Evolutionary conservation across 2,888 invertebrate species (phyloP), one percentile per base, ranked within the genome.

Genomic region (Phortica okadai): DNA sequence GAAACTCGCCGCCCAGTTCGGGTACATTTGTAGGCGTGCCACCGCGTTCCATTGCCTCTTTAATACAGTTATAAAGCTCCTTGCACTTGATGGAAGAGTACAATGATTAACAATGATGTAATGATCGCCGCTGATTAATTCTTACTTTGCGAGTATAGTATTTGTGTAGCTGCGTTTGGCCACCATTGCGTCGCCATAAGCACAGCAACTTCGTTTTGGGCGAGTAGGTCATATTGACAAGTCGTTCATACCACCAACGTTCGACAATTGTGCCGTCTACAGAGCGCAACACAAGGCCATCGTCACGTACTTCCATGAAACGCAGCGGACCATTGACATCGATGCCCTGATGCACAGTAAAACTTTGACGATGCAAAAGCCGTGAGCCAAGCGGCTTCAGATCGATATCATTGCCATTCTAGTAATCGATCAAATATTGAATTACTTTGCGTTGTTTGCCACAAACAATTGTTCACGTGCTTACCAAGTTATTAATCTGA

Each of bases 151-250:
- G 97, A 0, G 99, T 99, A 91, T 99, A 99, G 92, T 99, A 99
- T 93, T 99, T 99, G 92, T 99, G 98, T 81, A 99, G 93, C 89
- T 98, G 97, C 6, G 98, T 98, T 90, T 98, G 97, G 4, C 97
- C 97, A 2, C 97, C 98, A 89, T 97, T 97, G 85, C 97, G 95
- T 87, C 98, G 94, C 99, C 99, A 99, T 78, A 99, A 94, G 92
- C 99, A 99, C 81, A 99, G 93, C 10, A 99, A 96, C 92, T 97
- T 97, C 88, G 98, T 99, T 92, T 99, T 99, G 0, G 99, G 99
- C 84, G 99, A 98, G 92, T 98, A 99, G 0, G 99, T 99, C 98
- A 99, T 99, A 91, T 99, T 99, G 74, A 99, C 98, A 74, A 99
- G 93, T 75, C 99, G 93, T 91, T 99, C 99, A 92, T 97, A 99